Percentiles rank a stretch among this genome's conserved stretches.
Evolutionary conservation across 2,888 invertebrate genomes (phyloP).

Genomic region (Philhelius pedissequus): DNA sequence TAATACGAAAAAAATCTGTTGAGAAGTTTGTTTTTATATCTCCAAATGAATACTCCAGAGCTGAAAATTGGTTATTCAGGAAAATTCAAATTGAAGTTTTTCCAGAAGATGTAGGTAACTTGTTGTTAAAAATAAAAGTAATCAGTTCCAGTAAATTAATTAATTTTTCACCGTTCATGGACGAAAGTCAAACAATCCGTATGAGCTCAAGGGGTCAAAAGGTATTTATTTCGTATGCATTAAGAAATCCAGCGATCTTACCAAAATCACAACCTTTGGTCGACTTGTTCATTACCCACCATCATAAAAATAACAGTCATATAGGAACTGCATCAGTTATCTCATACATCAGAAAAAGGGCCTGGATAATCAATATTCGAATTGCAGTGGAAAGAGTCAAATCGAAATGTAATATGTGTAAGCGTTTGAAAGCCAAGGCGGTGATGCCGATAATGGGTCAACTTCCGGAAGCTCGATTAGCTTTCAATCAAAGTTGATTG

Average conservation of each 20-base stretch:
- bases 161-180: conserved; percentile 4
- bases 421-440: not conserved
- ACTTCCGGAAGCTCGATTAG: not conserved
- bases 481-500: not conserved
- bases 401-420: too few species aligned
- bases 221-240: not conserved
- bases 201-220: not conserved
- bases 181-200: not conserved
- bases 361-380: too few species aligned
- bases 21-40: not conserved
- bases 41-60: not conserved
- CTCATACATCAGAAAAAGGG: not conserved
- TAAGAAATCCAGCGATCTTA: not conserved
- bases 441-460: not conserved
- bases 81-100: not conserved
- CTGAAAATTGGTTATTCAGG: not conserved
- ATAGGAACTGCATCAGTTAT: not conserved
- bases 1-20: not conserved
- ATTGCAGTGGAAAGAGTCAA: too few species aligned
- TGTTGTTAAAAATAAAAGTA: not conserved
- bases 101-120: not conserved
- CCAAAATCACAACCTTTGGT: not conserved
- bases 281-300: not conserved
- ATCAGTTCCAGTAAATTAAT: not conserved
- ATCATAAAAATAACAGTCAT: not conserved